A percentile compares a stretch with the other conserved stretches of the same genome.
Evolutionary conservation across 2,113 vertebrate genomes (phyloP).

Genomic region (Geothlypis trichas): DNA sequence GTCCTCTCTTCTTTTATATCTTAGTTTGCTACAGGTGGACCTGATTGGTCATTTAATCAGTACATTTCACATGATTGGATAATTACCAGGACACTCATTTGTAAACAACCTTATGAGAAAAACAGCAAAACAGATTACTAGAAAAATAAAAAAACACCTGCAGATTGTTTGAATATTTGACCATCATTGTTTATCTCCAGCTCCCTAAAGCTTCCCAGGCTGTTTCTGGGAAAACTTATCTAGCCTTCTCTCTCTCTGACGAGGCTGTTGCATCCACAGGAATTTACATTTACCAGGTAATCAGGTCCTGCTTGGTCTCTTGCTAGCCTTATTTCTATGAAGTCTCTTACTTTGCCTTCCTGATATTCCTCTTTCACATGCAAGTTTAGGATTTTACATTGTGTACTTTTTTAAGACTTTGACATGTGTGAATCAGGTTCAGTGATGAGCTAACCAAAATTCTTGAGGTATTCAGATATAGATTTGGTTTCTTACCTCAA

Average conservation of each 20-base stretch:
- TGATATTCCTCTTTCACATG: background rate
- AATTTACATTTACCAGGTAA: background rate
- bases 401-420: background rate
- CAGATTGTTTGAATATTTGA: background rate
- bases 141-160: background rate
- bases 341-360: background rate
- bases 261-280: background rate
- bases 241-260: background rate
- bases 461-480: background rate
- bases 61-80: background rate
- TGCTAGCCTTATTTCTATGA: background rate
- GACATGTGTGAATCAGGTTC: background rate
- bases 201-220: background rate
- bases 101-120: background rate
- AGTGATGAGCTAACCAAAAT: background rate
- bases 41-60: background rate
- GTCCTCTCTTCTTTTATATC: background rate
- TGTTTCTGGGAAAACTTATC: background rate
- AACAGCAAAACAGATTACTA: background rate
- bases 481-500: constrained; percentile 3
- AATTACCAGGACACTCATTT: background rate
- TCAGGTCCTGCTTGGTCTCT: background rate
- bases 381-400: background rate
- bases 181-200: background rate
- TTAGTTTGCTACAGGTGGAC: background rate